Percentiles rank a stretch among this genome's conserved stretches.
phyloP scores from a whole-genome alignment of 2,797 vertebrate species.

The Aeoliscus strigatus region DNA sequence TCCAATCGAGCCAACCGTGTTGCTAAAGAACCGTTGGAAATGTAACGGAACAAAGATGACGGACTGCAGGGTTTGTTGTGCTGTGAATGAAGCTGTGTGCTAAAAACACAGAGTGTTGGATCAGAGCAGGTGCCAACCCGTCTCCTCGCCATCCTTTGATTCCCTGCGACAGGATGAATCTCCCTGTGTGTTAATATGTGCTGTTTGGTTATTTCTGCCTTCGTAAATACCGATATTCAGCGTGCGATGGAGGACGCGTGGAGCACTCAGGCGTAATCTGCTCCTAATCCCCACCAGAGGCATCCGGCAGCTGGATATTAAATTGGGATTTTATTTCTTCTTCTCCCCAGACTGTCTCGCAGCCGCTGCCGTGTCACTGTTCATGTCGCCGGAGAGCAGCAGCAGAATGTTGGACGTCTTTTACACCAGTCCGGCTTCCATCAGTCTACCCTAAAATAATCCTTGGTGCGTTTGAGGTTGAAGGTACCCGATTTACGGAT shows the following conservation, averaged over 20 bases:
- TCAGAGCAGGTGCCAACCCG: too few relatives aligned
- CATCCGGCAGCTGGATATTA: slow-evolving; percentile 53
- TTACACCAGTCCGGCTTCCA: slow-evolving; percentile 19
- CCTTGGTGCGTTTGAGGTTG: slow-evolving; percentile 10
- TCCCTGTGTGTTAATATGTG: slow-evolving; percentile 4
- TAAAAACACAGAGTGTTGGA: too few relatives aligned
- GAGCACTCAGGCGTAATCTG: slow-evolving; percentile 43
- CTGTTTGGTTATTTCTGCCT: slow-evolving; percentile 15
- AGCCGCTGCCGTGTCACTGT: slow-evolving; percentile 24
- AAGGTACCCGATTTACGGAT: too few relatives aligned
- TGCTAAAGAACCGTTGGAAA: not conserved
- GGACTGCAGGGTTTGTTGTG: not conserved
- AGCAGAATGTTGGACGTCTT: slow-evolving; percentile 14
- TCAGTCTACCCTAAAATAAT: slow-evolving; percentile 12
- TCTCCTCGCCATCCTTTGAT: too few relatives aligned
- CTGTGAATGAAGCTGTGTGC: too few relatives aligned
- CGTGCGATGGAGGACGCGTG: slow-evolving; percentile 25
- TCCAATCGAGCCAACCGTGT: not conserved
- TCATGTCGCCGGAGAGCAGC: too few relatives aligned
- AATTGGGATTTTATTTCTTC: slow-evolving; percentile 36
- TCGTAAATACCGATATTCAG: slow-evolving; percentile 22
- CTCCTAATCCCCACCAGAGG: slow-evolving; percentile 59
- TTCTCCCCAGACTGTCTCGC: slow-evolving; percentile 8
- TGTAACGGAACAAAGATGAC: not conserved
- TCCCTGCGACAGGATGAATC: not conserved